Base-by-base conservation (phyloP, 1,140 invertebrate species). In the Drosophila navojoa region DNA sequence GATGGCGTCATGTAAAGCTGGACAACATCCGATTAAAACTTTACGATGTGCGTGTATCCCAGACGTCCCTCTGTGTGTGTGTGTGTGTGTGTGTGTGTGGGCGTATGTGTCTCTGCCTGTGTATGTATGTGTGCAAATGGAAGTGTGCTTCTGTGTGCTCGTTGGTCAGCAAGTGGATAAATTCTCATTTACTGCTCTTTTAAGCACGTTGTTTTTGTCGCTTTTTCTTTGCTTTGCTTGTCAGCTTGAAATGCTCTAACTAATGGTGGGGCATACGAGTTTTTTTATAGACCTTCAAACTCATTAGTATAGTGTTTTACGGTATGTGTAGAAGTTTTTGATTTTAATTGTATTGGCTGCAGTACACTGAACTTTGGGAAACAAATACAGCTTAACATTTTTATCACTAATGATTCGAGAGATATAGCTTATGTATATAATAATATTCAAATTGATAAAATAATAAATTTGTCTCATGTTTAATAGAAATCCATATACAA, bases 101-200 rank as follows among this genome's bases (percentile, higher is more conserved):
- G 49, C 3, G 42, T 45, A 16, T 32, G 16, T 44, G 6, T 44
- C 27, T 29, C 27, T 29, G 5, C 6, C 27, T 29, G n/a, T 7
- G 25, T 40, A 54, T 7, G 25, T 40, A 54, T 22, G 52, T 44
- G 42, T 40, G 61, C 38, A 38, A 7, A 19, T 63, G 32, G 19
- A 49, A 5, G 52, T 54, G 29, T 32, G 29, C 29, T 11, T 44
- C 13, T 13, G 19, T 42, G 22, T 50, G 59, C 57, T 59, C 53
- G 60, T 71, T 90, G 81, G 76, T 63, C 86, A 75, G 82, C 87
- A 82, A 90, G 87, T 90, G 87, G 81, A 90, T 90, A 90, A 90
- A 90, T 90, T 90, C 79, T 90, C 87, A 90, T 90, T 90, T 90
- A 90, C 87, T 90, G 87, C 87, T 90, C 87, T 90, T 90, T 90